Conservation (phyloP, 2,888 invertebrate genomes). For the Ophioninae sp. region DNA sequence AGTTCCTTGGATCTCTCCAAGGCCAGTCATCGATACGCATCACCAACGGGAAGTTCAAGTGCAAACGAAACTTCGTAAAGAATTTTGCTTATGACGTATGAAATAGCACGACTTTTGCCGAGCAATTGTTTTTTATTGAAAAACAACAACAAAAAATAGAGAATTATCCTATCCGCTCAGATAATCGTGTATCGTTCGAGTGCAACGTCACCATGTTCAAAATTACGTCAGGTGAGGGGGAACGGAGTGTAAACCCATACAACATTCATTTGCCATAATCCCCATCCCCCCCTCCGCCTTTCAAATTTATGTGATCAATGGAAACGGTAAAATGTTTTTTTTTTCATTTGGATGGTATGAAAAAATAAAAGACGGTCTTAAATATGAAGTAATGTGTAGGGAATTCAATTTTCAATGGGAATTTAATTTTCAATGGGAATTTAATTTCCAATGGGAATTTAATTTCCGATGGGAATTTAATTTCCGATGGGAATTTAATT, state of each 20-base stretch:
- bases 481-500: too few relatives aligned
- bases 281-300: neutral
- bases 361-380: neutral
- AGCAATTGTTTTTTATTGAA: neutral
- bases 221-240: conserved; percentile 41
- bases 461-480: too few relatives aligned
- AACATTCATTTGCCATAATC: neutral
- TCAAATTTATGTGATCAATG: neutral
- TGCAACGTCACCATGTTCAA: conserved; percentile 49
- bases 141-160: neutral
- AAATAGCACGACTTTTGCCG: neutral
- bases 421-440: too few relatives aligned
- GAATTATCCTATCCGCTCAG: neutral
- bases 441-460: too few relatives aligned
- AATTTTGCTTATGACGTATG: neutral
- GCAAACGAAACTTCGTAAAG: conserved; percentile 29
- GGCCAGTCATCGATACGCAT: conserved; percentile 64
- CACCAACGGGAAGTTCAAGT: conserved; percentile 61
- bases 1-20: conserved; percentile 58
- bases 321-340: neutral
- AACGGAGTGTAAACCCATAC: neutral
- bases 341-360: neutral
- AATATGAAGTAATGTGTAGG: neutral
- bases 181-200: conserved; percentile 18
- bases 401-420: neutral